Percentiles rank a stretch among this genome's conserved stretches.
Conservation (phyloP, 1,140 invertebrate species). For the Drosophila guanche region DNA sequence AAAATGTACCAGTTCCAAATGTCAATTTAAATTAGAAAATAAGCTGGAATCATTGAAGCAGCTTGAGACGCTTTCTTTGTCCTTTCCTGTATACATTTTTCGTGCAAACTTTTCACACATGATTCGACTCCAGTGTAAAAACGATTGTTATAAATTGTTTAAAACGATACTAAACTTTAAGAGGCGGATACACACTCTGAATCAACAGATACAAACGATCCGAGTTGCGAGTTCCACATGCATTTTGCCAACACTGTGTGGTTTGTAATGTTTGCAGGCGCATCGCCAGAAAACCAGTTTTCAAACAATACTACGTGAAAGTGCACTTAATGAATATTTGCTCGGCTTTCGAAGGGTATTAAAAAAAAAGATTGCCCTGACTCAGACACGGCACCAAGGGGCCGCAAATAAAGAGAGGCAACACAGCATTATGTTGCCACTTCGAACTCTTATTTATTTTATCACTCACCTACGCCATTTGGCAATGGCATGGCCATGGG, state of each 20-base stretch:
- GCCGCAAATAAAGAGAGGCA: neutral
- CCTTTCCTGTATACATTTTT: too few relatives aligned
- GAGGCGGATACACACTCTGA: constrained; percentile 4
- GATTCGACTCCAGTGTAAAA: too few relatives aligned
- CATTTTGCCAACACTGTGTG: constrained; percentile 20
- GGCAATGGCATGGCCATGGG: constrained; percentile 54
- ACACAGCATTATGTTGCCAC: neutral
- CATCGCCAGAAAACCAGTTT: constrained; percentile 21
- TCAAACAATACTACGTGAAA: constrained; percentile 34
- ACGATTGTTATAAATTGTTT: neutral
- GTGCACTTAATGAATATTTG: constrained; percentile 38
- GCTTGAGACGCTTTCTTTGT: too few relatives aligned
- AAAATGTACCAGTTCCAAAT: too few relatives aligned
- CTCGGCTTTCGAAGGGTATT: constrained; percentile 34
- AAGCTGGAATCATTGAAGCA: too few relatives aligned
- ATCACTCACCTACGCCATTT: constrained; percentile 59
- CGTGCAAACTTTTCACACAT: too few relatives aligned
- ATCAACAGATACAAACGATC: constrained; percentile 5
- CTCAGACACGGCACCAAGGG: constrained; percentile 8
- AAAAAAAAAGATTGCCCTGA: constrained; percentile 12
- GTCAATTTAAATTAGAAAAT: too few relatives aligned
- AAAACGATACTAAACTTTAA: neutral
- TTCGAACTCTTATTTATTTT: neutral
- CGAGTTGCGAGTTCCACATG: neutral
- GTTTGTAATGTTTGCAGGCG: constrained; percentile 25